These are phyloP conservation scores for Leptosomus discolor DNA, from an alignment of 2,113 vertebrate genomes.

Conservation along the genomic window DNA sequence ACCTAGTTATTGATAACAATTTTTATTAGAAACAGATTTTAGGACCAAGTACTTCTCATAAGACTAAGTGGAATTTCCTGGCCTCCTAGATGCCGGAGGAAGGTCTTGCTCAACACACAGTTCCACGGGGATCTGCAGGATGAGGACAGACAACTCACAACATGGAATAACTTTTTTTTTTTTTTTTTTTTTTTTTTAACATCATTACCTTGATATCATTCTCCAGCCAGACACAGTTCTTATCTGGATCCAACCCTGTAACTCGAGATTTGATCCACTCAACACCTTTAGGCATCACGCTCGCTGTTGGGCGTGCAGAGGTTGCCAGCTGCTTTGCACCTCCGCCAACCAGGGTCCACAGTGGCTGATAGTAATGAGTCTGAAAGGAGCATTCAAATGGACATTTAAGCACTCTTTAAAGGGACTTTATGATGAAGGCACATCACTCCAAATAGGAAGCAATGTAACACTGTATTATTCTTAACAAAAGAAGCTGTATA, in stretches of 20 bases:
- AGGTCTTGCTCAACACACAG: neutral
- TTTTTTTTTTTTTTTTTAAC: too few relatives aligned
- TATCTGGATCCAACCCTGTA: conserved; percentile 83
- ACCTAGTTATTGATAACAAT: neutral
- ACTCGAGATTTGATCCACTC: conserved; percentile 90
- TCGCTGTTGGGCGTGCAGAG: conserved; percentile 81
- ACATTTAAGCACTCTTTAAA: neutral
- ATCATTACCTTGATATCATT: conserved; percentile 79
- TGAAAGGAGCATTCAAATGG: conserved; percentile 37
- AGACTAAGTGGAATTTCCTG: neutral
- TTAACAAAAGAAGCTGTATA: neutral
- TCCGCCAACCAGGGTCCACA: conserved; percentile 95
- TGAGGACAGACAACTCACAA: neutral
- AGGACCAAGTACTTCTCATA: neutral
- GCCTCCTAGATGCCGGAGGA: neutral
- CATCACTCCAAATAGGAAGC: neutral
- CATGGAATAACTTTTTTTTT: neutral
- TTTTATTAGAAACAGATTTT: neutral
- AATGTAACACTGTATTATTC: neutral
- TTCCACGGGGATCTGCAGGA: neutral
- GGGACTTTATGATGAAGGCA: neutral
- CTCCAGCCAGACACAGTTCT: conserved; percentile 81
- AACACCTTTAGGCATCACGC: conserved; percentile 86
- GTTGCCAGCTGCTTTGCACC: conserved; percentile 83
- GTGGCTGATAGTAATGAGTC: conserved; percentile 94